Conservation (phyloP, 2,113 vertebrate genomes). For the Sphyrna mokarran region DNA sequence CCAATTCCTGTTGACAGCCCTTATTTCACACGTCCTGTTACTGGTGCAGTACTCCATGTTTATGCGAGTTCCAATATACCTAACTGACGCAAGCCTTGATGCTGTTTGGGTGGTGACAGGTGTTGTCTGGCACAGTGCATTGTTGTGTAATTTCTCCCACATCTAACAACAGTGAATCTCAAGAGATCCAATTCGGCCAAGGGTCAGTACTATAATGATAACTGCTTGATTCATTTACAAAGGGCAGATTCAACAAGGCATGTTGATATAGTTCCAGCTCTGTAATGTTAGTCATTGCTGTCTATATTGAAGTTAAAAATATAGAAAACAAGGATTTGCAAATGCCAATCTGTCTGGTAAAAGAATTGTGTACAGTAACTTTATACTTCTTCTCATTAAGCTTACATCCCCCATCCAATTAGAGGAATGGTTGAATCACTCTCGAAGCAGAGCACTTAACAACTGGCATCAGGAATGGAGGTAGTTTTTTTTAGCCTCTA, state of each 20-base stretch:
- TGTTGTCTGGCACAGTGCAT: background rate
- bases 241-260: background rate
- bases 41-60: background rate
- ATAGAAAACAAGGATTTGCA: background rate
- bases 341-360: background rate
- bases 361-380: background rate
- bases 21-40: background rate
- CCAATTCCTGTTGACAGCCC: background rate
- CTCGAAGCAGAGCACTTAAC: background rate
- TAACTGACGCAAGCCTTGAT: background rate
- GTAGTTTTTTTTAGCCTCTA: background rate
- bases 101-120: background rate
- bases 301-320: background rate
- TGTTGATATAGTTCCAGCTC: background rate
- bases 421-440: background rate
- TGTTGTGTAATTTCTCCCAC: background rate
- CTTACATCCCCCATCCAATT: background rate
- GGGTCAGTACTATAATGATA: background rate
- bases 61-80: background rate
- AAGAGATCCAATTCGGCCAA: background rate
- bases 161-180: background rate
- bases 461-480: background rate
- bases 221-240: background rate
- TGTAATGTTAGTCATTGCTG: background rate
- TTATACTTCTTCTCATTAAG: background rate